phyloP scores from a whole-genome alignment of 2,797 vertebrate species.

The Ctenosaura bakeri region DNA sequence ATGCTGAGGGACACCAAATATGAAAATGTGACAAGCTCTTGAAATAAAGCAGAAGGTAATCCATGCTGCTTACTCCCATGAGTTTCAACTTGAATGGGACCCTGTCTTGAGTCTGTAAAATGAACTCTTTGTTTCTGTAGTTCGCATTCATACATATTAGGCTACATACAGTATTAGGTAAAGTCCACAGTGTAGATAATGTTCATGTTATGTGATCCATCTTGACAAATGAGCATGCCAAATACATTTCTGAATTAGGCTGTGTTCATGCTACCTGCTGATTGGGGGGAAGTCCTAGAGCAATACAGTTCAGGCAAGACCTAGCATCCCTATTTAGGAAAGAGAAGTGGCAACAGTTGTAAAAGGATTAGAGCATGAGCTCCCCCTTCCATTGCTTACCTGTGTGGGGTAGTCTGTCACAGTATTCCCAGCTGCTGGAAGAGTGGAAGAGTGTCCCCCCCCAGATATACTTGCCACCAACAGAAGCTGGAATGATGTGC shows the following conservation, averaged over 20 bases:
- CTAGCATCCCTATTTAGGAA: not conserved
- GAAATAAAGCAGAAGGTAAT: slow-evolving; percentile 23
- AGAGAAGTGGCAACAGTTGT: not conserved
- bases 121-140: slow-evolving; percentile 33
- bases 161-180: slow-evolving; percentile 20
- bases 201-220: slow-evolving; percentile 2
- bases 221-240: slow-evolving; percentile 3
- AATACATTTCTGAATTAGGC: not conserved
- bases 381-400: not conserved
- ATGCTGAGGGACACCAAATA: not conserved
- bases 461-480: not conserved
- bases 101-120: slow-evolving; percentile 39
- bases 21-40: slow-evolving; percentile 21
- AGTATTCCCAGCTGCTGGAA: not conserved
- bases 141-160: slow-evolving; percentile 2
- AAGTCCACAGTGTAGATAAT: slow-evolving; percentile 5
- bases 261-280: not conserved
- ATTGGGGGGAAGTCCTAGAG: not conserved
- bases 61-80: slow-evolving; percentile 38
- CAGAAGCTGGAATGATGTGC: not conserved
- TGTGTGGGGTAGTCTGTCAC: not conserved
- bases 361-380: not conserved
- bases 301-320: too few species aligned
- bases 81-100: slow-evolving; percentile 26
- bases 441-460: not conserved